Conservation (phyloP, 2,888 invertebrate species). For the Steinernema carpocapsae region DNA sequence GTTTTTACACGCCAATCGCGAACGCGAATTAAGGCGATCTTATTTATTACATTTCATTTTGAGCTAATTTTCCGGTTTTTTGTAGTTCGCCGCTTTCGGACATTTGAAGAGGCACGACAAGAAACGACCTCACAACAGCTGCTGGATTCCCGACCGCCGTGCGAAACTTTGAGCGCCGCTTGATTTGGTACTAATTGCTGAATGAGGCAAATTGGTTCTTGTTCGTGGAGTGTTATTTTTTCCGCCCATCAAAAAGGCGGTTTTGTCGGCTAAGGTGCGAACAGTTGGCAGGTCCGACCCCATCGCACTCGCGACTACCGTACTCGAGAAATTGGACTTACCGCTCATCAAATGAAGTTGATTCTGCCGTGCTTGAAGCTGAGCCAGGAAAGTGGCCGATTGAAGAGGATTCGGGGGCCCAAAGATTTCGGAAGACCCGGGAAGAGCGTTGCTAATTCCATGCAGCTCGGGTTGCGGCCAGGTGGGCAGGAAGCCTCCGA, state of each 20-base stretch:
- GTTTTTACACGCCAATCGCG: slow-evolving; percentile 35
- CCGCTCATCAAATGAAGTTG: not conserved
- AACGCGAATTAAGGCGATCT: slow-evolving; percentile 34
- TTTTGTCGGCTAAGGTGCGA: slow-evolving; percentile 18
- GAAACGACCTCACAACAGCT: not conserved
- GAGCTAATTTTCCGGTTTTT: slow-evolving; percentile 32
- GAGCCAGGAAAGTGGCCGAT: slow-evolving; percentile 10
- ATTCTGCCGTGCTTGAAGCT: slow-evolving; percentile 17
- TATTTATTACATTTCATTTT: slow-evolving; percentile 34
- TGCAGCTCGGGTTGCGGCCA: not conserved
- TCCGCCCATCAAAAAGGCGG: not conserved
- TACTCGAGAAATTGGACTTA: not conserved
- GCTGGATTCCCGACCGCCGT: not conserved
- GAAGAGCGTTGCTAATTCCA: not conserved
- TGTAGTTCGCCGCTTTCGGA: not conserved
- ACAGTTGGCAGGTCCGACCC: not conserved
- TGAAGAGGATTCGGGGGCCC: not conserved
- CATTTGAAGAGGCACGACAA: not conserved
- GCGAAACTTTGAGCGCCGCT: not conserved
- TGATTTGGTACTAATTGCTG: slow-evolving; percentile 22
- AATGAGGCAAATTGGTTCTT: not conserved
- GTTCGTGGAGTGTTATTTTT: not conserved
- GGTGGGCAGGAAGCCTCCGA: not conserved
- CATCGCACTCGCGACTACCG: not conserved
- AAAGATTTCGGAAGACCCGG: slow-evolving; percentile 2